Base-by-base conservation (phyloP, 1,140 invertebrate genomes). In the Thaumetopoea pityocampa region DNA sequence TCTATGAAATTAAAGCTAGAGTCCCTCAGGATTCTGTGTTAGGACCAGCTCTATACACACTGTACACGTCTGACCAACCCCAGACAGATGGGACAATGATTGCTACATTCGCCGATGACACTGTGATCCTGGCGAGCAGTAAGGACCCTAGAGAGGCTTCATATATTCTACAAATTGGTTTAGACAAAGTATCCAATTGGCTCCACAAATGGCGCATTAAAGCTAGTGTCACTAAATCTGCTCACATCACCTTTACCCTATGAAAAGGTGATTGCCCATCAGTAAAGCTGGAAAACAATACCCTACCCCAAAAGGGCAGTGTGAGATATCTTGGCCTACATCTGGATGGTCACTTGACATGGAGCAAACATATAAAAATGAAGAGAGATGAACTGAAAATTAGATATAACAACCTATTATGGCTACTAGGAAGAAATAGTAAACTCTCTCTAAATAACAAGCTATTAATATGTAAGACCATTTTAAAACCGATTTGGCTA, bases 311-410 rank as follows among this genome's bases (percentile, higher is more conserved):
- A 7, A 11, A 15, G 15, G 23, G 23, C 11, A 19, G 15, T 2
- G 35, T 40, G 6, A 42, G 27, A 23, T 61, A 51, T 10, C 18
- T 57, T 1, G 50, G 44, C 26, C 44, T 48, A 14, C 46, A 49
- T 27, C n/a, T 47, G 6, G 44, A 47, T 10, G 2, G 44, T 7
- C 15, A 16, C 18, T 10, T 38, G 2, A 47, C 37, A n/a, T 48
- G 45, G 45, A 40, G 22, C 12, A 17, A 30, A 3, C 44, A 38
- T 8, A 12, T 41, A 12, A 19, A 22, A 41, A 27, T 9, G 3
- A 41, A 41, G n/a, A 19, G 37, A 7, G 37, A 41, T 20, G 27
- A 29, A 28, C 0, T 22, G 6, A 23, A 41, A 16, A 8, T 41
- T 6, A 12, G 15, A 17, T 27, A n/a, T 17, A n/a, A n/a, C 3